phyloP scores from a whole-genome alignment of 2,113 vertebrate species.

The Aptenodytes patagonicus region DNA sequence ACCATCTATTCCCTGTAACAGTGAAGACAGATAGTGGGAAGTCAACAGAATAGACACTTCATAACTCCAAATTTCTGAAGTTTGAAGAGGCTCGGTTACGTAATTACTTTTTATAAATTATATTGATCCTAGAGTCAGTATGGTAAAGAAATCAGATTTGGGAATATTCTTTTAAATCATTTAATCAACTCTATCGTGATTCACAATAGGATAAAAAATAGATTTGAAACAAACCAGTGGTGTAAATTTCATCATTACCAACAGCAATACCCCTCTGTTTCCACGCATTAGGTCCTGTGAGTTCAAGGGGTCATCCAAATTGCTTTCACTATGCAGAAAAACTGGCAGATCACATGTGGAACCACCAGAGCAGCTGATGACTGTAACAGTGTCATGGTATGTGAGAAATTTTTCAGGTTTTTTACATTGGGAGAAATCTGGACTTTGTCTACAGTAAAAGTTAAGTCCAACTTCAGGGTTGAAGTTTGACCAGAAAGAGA shows the following conservation, averaged over 20 bases:
- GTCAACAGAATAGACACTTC: background rate
- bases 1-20: background rate
- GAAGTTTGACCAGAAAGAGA: background rate
- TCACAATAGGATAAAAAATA: background rate
- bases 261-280: background rate
- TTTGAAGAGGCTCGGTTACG: fast-evolving
- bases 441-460: background rate
- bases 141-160: background rate
- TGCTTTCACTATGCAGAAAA: background rate
- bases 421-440: background rate
- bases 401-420: background rate
- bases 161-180: background rate
- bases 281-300: background rate
- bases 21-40: background rate
- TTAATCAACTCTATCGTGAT: background rate
- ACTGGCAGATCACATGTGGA: background rate
- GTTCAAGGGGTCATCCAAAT: background rate
- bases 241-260: background rate
- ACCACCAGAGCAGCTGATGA: background rate
- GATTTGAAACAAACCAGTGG: background rate
- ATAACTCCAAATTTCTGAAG: background rate
- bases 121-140: background rate
- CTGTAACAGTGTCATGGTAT: background rate
- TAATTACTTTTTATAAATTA: background rate
- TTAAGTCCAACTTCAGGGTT: background rate